These are phyloP conservation scores for Chlorocebus sabaeus DNA, from an alignment of 2,113 vertebrate species.

Conservation along the genomic window DNA sequence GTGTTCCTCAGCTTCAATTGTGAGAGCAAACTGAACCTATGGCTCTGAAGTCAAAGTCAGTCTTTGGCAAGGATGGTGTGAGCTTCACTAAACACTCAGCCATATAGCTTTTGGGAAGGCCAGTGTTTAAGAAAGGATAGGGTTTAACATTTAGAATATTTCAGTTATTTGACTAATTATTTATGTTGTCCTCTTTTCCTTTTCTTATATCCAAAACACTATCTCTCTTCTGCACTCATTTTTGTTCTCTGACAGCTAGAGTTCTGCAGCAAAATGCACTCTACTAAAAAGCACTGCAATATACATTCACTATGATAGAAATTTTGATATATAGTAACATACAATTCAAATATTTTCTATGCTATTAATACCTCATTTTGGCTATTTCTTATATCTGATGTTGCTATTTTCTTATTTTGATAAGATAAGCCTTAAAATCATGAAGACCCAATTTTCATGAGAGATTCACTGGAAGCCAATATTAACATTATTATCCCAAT, in stretches of 20 bases:
- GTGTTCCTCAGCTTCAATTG: not conserved
- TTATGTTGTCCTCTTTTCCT: not conserved
- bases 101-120: too few relatives aligned
- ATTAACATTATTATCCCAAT: not conserved
- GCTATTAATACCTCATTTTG: not conserved
- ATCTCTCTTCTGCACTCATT: not conserved
- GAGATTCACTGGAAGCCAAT: not conserved
- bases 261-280: not conserved
- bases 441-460: not conserved
- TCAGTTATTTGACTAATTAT: not conserved
- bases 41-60: not conserved
- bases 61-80: not conserved
- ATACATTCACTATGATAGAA: not conserved
- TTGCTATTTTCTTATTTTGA: not conserved
- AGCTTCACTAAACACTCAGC: accelerated
- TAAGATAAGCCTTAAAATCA: not conserved
- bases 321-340: not conserved
- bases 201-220: not conserved
- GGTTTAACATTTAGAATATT: not conserved
- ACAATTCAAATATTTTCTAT: not conserved
- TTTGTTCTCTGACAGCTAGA: not conserved
- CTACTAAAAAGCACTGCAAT: not conserved
- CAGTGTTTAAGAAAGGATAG: not conserved
- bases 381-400: not conserved
- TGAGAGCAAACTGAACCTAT: not conserved